Evolutionary conservation across 2,888 invertebrate species (phyloP).

Genomic region (Drosophila limbata): DNA sequence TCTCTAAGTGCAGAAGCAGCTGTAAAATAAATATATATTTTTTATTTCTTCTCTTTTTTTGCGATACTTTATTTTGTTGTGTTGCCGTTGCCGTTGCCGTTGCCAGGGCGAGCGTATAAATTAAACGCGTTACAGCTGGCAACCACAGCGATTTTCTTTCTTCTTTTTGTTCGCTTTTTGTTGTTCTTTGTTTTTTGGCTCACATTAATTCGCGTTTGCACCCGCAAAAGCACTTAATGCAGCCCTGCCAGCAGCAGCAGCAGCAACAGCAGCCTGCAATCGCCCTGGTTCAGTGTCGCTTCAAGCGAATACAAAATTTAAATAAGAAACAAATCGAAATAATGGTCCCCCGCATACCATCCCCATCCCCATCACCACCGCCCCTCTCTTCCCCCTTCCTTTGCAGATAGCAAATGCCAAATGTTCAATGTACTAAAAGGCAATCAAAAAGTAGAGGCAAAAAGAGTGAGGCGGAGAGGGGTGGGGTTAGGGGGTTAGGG

Average conservation of each 20-base stretch:
- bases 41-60: conserved; percentile 67
- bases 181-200: conserved; percentile 33
- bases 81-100: conserved; percentile 40
- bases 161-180: conserved; percentile 15
- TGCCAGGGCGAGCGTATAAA: conserved; percentile 71
- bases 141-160: conserved; percentile 70
- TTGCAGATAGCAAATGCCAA: conserved; percentile 71
- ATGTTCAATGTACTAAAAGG: conserved; percentile 72
- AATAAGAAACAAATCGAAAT: conserved; percentile 81
- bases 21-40: conserved; percentile 81
- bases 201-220: conserved; percentile 73
- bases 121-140: conserved; percentile 81
- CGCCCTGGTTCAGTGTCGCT: conserved; percentile 46
- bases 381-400: neutral
- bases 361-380: too few species aligned
- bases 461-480: conserved; percentile 5
- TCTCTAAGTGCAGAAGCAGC: conserved; percentile 77
- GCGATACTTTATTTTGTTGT: conserved; percentile 61
- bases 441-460: conserved; percentile 43
- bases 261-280: neutral
- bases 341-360: conserved; percentile 47
- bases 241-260: conserved; percentile 39
- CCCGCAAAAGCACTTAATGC: conserved; percentile 78
- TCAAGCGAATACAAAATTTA: conserved; percentile 74
- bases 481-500: conserved; percentile 15